Evolutionary conservation across 1,140 invertebrate species (phyloP).

Genomic region (Papilio aristodemus): DNA sequence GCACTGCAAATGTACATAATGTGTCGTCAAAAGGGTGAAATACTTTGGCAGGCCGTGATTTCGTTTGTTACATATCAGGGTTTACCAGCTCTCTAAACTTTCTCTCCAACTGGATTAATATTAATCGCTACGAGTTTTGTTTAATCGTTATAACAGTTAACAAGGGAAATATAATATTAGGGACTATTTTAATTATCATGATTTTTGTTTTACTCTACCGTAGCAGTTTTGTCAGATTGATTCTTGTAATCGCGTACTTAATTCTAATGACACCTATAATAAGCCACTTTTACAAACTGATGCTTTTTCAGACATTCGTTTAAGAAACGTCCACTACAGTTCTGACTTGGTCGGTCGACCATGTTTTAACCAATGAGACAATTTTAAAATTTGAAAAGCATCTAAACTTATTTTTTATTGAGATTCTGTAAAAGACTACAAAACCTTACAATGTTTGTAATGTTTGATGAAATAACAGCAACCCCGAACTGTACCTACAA

Average conservation of each 20-base stretch:
- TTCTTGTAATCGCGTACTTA: no score
- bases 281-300: no score
- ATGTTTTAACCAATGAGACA: no score
- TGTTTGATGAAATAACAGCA: neutral
- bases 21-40: constrained; percentile 79
- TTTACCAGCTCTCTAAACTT: constrained; percentile 65
- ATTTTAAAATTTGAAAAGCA: no score
- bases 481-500: no score
- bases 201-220: no score
- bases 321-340: no score
- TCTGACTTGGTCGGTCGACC: no score
- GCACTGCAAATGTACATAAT: constrained; percentile 77
- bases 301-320: no score
- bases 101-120: constrained; percentile 45
- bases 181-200: neutral
- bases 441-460: neutral
- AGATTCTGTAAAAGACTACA: neutral
- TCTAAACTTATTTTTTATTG: no score
- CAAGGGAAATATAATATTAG: neutral
- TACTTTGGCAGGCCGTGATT: constrained; percentile 75
- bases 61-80: constrained; percentile 58
- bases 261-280: no score
- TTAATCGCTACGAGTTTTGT: neutral
- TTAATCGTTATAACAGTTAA: neutral
- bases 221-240: no score